Evolutionary conservation across 1,140 invertebrate species (phyloP).

Genomic region (Penaeus vannamei): DNA sequence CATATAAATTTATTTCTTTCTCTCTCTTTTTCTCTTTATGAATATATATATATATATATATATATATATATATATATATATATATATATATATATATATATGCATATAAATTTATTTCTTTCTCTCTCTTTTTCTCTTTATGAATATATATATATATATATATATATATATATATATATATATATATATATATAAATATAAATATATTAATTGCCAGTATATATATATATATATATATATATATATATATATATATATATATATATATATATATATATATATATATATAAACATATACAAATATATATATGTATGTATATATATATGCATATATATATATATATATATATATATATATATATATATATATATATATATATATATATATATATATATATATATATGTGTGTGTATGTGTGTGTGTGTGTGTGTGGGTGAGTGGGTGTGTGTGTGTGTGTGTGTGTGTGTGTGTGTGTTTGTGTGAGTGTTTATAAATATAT

Average conservation of each 20-base stretch:
- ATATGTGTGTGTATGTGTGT: slow-evolving; percentile 23
- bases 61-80: slow-evolving; percentile 31
- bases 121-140: not conserved
- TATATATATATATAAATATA: slow-evolving; percentile 38
- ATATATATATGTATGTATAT: slow-evolving; percentile 31
- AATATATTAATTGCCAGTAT: not conserved
- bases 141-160: slow-evolving; percentile 24
- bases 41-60: slow-evolving; percentile 27
- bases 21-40: not conserved
- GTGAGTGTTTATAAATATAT: no score
- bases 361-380: slow-evolving; percentile 34
- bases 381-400: slow-evolving; percentile 40
- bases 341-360: slow-evolving; percentile 14
- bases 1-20: slow-evolving; percentile 17
- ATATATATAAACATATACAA: slow-evolving; percentile 22
- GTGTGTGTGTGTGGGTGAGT: no score
- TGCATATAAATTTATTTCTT: slow-evolving; percentile 22
- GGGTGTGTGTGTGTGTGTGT: not conserved
- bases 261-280: slow-evolving; percentile 38
- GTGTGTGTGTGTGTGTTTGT: not conserved
- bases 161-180: slow-evolving; percentile 34
- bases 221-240: slow-evolving; percentile 34
- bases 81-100: slow-evolving; percentile 29
- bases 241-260: slow-evolving; percentile 36
- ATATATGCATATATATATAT: slow-evolving; percentile 27